Conservation (phyloP, 2,888 invertebrate species). For the Psylliodes chrysocephalus region DNA sequence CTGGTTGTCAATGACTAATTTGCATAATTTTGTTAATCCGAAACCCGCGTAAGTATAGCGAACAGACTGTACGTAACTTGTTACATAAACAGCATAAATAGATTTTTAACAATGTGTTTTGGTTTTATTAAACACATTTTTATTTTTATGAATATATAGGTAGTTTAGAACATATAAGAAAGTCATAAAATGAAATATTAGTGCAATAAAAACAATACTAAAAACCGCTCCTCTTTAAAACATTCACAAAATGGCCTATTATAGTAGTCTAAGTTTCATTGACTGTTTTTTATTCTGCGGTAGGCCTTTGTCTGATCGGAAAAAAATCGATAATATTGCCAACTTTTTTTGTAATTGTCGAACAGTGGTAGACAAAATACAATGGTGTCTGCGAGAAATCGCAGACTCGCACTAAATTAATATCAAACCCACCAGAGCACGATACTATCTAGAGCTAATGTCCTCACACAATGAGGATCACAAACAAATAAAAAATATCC, state of each 20-base stretch:
- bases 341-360: conserved; percentile 36
- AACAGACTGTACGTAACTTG: too few species aligned
- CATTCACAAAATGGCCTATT: conserved; percentile 19
- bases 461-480: conserved; percentile 64
- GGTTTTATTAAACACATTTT: too few species aligned
- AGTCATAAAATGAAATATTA: conserved; percentile 1
- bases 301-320: conserved; percentile 29
- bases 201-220: not conserved
- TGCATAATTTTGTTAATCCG: too few species aligned
- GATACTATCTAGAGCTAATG: conserved; percentile 63
- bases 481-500: conserved; percentile 60
- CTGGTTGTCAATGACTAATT: too few species aligned
- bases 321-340: conserved; percentile 33
- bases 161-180: too few species aligned
- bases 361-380: conserved; percentile 42
- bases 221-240: conserved; percentile 20
- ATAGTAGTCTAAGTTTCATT: conserved; percentile 23
- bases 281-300: conserved; percentile 25
- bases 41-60: too few species aligned
- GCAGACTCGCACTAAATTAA: conserved; percentile 61
- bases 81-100: too few species aligned
- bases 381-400: conserved; percentile 55
- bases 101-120: too few species aligned
- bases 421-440: conserved; percentile 61
- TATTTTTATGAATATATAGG: too few species aligned